Percentiles rank a stretch among this genome's conserved stretches.
phyloP scores from a whole-genome alignment of 2,888 invertebrate genomes.

The Fragum sueziense region DNA sequence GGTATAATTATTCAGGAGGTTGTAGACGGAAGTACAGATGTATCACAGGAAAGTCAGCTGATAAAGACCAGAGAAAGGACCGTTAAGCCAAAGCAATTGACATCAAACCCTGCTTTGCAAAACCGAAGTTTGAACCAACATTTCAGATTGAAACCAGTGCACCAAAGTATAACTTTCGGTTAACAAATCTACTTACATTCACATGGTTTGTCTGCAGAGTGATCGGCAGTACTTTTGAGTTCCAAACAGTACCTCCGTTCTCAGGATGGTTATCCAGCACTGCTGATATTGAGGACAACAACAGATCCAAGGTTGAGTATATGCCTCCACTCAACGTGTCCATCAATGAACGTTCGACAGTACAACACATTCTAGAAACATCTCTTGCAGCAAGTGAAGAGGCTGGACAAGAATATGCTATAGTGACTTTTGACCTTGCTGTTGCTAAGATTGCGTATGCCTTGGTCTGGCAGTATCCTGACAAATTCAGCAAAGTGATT shows the following conservation, averaged over 20 bases:
- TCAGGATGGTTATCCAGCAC: conserved; percentile 50
- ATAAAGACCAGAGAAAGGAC: conserved; percentile 16
- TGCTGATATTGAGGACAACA: background rate
- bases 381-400: conserved; percentile 39
- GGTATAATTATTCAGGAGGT: conserved; percentile 55
- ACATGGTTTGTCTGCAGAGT: background rate
- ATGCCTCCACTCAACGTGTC: conserved; percentile 47
- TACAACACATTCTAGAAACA: conserved; percentile 47
- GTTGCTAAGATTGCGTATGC: background rate
- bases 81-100: background rate
- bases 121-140: background rate
- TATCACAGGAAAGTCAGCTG: background rate
- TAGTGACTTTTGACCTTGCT: background rate
- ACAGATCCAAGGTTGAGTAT: conserved; percentile 45
- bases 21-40: background rate
- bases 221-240: background rate
- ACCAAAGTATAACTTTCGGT: background rate
- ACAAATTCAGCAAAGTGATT: too few relatives aligned
- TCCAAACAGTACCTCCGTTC: conserved; percentile 27
- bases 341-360: conserved; percentile 55
- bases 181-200: background rate
- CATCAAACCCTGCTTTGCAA: conserved; percentile 32
- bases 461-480: background rate
- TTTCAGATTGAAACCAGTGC: background rate
- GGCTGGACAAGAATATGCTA: conserved; percentile 22